phyloP scores from a whole-genome alignment of 2,797 vertebrate genomes.

The Onychomys arenicola region DNA sequence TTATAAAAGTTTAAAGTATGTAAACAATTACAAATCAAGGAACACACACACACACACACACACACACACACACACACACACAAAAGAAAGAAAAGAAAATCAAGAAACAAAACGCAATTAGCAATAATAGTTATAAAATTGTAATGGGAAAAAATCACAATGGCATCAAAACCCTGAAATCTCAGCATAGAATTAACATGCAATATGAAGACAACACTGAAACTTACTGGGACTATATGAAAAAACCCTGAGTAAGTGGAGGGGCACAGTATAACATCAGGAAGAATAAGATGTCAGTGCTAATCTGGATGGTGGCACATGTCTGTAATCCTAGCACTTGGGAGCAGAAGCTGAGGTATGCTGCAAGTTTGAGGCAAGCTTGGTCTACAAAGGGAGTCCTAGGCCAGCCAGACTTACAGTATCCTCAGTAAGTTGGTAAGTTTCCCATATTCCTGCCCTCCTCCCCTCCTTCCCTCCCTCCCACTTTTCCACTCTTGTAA shows the following conservation, averaged over 20 bases:
- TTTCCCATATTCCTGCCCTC: not conserved
- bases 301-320: not conserved
- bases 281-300: not conserved
- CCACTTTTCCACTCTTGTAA: not conserved
- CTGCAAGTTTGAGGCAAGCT: not conserved
- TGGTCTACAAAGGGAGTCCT: too few relatives aligned
- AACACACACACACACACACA: not conserved
- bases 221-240: not conserved
- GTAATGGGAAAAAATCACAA: not conserved
- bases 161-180: not conserved
- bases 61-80: not conserved
- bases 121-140: constrained; percentile 23
- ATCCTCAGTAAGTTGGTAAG: not conserved
- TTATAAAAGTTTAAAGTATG: constrained; percentile 8
- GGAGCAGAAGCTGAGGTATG: too few relatives aligned
- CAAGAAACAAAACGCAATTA: not conserved
- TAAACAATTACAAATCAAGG: not conserved
- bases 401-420: not conserved
- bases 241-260: not conserved
- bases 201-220: not conserved
- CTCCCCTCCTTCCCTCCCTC: not conserved
- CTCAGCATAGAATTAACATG: not conserved
- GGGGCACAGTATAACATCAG: not conserved
- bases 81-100: not conserved
- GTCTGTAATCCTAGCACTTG: not conserved